These are phyloP conservation scores for Stenolophus ochropezus DNA, from an alignment of 2,888 invertebrate genomes.

Conservation along the genomic window DNA sequence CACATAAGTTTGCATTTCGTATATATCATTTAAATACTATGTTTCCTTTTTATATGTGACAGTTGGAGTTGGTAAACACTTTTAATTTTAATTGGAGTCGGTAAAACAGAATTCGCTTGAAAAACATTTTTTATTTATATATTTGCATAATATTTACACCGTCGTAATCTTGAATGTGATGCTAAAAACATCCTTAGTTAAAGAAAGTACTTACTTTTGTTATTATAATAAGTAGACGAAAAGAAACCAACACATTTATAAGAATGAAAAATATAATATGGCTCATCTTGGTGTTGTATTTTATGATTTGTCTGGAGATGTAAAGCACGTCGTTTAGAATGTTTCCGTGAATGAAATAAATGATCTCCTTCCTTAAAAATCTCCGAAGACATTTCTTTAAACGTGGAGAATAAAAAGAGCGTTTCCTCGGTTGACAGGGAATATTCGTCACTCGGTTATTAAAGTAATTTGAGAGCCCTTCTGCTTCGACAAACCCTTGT, in stretches of 20 bases:
- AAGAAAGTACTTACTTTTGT: neutral
- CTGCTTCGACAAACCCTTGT: conserved; percentile 43
- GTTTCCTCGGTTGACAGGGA: conserved; percentile 52
- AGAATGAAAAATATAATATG: neutral
- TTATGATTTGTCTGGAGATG: conserved; percentile 56
- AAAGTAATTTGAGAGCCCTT: conserved; percentile 57
- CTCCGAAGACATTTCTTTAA: conserved; percentile 53
- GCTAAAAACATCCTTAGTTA: neutral
- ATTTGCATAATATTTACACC: no score
- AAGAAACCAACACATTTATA: neutral
- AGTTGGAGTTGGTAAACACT: no score
- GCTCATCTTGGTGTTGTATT: conserved; percentile 26
- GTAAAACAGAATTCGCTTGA: no score
- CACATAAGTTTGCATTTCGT: no score
- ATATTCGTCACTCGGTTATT: conserved; percentile 58
- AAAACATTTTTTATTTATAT: no score
- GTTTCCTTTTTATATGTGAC: no score
- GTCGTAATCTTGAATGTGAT: neutral
- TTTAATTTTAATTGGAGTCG: no score
- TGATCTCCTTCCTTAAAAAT: conserved; percentile 58
- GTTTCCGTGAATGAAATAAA: conserved; percentile 55
- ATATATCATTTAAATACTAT: no score
- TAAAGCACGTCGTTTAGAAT: conserved; percentile 57
- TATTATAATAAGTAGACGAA: neutral
- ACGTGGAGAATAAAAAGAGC: conserved; percentile 46